Base-by-base conservation (phyloP, 2,888 invertebrate species). In the Pemphredon lugubris region DNA sequence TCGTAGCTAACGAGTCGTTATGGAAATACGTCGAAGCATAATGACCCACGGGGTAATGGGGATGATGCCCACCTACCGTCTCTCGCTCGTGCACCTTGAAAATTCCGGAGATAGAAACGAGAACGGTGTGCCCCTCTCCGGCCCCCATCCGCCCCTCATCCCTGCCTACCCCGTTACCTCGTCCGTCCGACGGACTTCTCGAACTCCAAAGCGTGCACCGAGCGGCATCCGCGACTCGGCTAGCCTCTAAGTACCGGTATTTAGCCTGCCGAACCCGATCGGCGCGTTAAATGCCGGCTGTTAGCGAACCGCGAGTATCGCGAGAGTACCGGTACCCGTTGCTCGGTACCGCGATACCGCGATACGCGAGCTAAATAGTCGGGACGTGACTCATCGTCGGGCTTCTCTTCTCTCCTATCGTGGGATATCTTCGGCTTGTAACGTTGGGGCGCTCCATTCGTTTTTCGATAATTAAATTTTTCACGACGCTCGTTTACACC, bases 1-100 rank as follows among this genome's bases (percentile, higher is more conserved):
- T 48, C 67, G 73, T 71, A 74, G 72, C 77, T 81, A 82, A 82
- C 81, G 83, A 86, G 82, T 85, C 86, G 85, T 87, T 88, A 88
- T 87, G 87, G 84, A 87, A 88, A 87, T 88, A 86, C 84, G 82
- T 76, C 86, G 80, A 84, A 82, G 85, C 83, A 86, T 88, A 87
- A 88, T 87, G 86, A 86, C 81, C 80, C 81, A n/a, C n/a, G 48
- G 72, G 81, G 83, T 88, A 88, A 86, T 86, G 82, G 83, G 85
- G 82, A 83, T 84, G 81, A 81, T 81, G 81, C 75, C 75, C 73
- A 80, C 81, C 83, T 84, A 83, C 81, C 77, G 77, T 74, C 67
- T 37, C 13, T 13, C 69, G 54, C 69, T 55, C 58, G 68, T 44
- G 20, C 51, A 21, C 32, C 63, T 57, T 60, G 67, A 67, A 75